Base-by-base conservation (phyloP, 2,113 vertebrate species). In the Bettongia penicillata region DNA sequence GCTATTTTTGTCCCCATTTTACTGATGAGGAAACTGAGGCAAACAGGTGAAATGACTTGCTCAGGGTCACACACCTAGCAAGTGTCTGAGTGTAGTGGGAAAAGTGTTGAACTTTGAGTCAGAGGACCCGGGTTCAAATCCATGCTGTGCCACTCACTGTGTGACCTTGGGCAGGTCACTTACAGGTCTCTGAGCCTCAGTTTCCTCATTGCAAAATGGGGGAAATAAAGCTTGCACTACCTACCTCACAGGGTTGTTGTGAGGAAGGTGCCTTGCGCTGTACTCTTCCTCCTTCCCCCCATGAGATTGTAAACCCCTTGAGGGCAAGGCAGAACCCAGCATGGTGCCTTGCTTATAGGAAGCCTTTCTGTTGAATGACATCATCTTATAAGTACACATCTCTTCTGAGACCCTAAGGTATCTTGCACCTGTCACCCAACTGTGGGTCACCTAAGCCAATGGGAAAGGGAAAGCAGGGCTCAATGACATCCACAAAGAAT, bases 191-290 rank as follows among this genome's bases (percentile, higher is more conserved):
- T 84, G 68, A 84, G 68, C 68, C 68, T 84, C 68, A 43, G 68
- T n/a, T 43, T 84, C 68, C 68, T 84, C 68, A 43, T 84, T 84
- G 37, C 68, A 84, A 84, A 61, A 84, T 84, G 68, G 37, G 68
- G 68, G 14, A 61, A 10, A 22, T 43, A n/a, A 84, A 84, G 68
- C 68, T 43, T 84, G 68, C 68, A 84, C 68, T 84, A 84, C 68
- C 68, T 84, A 84, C 68, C 68, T 84, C 68, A 84, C 68, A 84
- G 68, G 68, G 68, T 84, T 84, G 68, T 84, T 84, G 68, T 84
- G 68, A 84, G 68, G 68, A 84, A 84, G 68, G 68, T 19, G n/a
- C 68, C 68, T 84, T n/a, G 68, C 7, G n/a, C 68, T 84, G 8
- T 84, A 43, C 43, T 77, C 68, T 84, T 84, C 68, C 68, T 84